Evolutionary conservation across 1,140 invertebrate genomes (phyloP).

Genomic region (Hirudo medicinalis): DNA sequence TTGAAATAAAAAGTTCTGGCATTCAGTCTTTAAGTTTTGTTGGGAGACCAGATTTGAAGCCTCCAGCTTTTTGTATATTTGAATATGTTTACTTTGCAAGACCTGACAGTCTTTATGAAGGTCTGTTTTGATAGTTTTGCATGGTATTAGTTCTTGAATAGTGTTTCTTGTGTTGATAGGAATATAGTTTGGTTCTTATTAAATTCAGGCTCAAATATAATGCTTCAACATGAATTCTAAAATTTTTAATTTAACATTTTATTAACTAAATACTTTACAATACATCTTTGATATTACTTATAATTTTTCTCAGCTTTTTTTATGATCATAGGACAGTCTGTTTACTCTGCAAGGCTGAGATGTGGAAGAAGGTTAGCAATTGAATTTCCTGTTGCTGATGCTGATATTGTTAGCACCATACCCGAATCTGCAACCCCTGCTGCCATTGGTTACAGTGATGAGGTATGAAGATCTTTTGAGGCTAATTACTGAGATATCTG

Average conservation of each 20-base stretch:
- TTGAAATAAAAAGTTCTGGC: slow-evolving; percentile 73
- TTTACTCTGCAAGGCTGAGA: slow-evolving; percentile 78
- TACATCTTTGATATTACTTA: too few relatives aligned
- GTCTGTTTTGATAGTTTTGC: slow-evolving; percentile 30
- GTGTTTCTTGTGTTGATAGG: too few relatives aligned
- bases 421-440: slow-evolving; percentile 92
- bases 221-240: too few relatives aligned
- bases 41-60: slow-evolving; percentile 49
- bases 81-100: slow-evolving; percentile 97
- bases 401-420: slow-evolving; percentile 86
- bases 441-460: slow-evolving; percentile 74
- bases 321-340: slow-evolving; percentile 66
- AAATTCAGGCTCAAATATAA: too few relatives aligned
- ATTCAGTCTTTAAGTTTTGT: slow-evolving; percentile 73
- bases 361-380: slow-evolving; percentile 78
- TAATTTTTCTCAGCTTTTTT: too few relatives aligned
- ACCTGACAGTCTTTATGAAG: slow-evolving; percentile 69
- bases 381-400: slow-evolving; percentile 67
- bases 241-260: too few relatives aligned
- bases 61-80: slow-evolving; percentile 90
- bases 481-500: neutral
- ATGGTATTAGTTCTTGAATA: too few relatives aligned
- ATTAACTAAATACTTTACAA: too few relatives aligned
- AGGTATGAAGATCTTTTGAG: slow-evolving; percentile 46
- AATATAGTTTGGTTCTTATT: too few relatives aligned